Conservation (phyloP, 2,888 invertebrate genomes). For the Bombylius major region DNA sequence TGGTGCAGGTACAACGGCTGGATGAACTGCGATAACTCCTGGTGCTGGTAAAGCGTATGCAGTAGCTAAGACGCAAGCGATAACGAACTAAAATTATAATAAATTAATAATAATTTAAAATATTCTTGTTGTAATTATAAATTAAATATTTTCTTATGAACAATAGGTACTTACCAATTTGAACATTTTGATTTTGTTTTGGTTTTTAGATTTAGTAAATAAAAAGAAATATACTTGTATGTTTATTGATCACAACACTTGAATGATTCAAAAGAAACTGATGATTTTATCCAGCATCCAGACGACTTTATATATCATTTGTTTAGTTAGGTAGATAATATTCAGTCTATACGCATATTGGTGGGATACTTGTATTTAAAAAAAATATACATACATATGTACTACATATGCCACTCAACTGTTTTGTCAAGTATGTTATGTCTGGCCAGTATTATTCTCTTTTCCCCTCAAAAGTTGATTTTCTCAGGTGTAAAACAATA, state of each 20-base stretch:
- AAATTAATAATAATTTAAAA: neutral
- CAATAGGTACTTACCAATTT: conserved; percentile 28
- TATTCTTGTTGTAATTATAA: neutral
- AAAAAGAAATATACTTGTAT: neutral
- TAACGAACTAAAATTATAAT: conserved; percentile 24
- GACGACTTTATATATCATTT: conserved; percentile 9
- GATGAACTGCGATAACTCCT: conserved; percentile 25
- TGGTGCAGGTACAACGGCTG: conserved; percentile 7
- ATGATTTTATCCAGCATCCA: conserved; percentile 7
- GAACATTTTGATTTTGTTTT: conserved; percentile 26
- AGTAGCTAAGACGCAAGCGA: conserved; percentile 25
- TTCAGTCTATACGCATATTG: neutral
- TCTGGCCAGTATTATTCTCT: too few relatives aligned
- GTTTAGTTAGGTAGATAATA: neutral
- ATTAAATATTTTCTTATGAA: neutral
- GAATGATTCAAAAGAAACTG: conserved; percentile 11
- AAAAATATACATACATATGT: too few relatives aligned
- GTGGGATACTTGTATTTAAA: neutral
- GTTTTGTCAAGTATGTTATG: too few relatives aligned
- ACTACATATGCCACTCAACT: too few relatives aligned
- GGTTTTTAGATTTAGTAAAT: neutral
- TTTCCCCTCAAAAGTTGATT: too few relatives aligned
- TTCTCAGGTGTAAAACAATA: too few relatives aligned
- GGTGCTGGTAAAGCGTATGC: conserved; percentile 30
- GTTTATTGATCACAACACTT: conserved; percentile 3